A percentile compares a stretch with the other conserved stretches of the same genome.
Evolutionary conservation across 2,888 invertebrate species (phyloP).

Genomic region (Zygothrica quintamaculata): DNA sequence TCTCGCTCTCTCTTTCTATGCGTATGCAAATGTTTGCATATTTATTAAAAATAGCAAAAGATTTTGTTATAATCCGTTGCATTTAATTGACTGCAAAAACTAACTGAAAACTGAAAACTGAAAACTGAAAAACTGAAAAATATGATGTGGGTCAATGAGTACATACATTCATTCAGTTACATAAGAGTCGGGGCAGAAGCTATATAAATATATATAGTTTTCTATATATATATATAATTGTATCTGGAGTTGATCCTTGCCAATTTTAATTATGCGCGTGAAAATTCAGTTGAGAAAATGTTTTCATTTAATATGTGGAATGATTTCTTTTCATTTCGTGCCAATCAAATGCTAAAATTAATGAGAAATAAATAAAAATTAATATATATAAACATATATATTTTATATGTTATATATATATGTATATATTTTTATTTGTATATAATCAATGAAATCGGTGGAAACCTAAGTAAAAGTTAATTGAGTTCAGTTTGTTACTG

Average conservation of each 20-base stretch:
- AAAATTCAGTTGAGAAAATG: slow-evolving; percentile 26
- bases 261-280: slow-evolving; percentile 66
- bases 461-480: no score
- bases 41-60: slow-evolving; percentile 70
- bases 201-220: slow-evolving; percentile 33
- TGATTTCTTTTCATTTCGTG: slow-evolving; percentile 12
- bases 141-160: slow-evolving; percentile 52
- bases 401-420: no score
- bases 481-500: no score
- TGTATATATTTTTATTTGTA: no score
- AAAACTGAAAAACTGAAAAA: slow-evolving; percentile 43
- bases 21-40: slow-evolving; percentile 65
- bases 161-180: neutral
- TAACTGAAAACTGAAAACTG: no score
- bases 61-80: slow-evolving; percentile 68
- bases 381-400: no score
- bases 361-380: slow-evolving; percentile 1
- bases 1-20: slow-evolving; percentile 1
- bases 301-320: slow-evolving; percentile 62
- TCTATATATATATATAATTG: slow-evolving; percentile 45
- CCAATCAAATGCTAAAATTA: slow-evolving; percentile 27
- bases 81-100: slow-evolving; percentile 75
- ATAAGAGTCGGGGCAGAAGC: slow-evolving; percentile 5
- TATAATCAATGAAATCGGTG: no score
- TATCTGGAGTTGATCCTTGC: slow-evolving; percentile 47